phyloP scores from a whole-genome alignment of 1,140 invertebrate species.

The Macrobrachium rosenbergii region DNA sequence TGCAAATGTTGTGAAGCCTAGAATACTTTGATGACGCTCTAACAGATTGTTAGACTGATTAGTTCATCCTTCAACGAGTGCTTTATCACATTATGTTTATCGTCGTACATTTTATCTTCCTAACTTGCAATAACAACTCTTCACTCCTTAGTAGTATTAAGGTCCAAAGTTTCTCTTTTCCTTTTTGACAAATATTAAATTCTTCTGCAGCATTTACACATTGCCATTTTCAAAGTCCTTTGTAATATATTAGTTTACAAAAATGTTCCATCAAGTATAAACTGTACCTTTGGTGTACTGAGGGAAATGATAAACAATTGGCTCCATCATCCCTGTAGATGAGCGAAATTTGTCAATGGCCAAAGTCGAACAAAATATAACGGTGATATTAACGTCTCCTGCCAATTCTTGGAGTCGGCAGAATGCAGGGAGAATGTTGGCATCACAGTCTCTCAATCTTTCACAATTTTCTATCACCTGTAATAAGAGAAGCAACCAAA shows the following conservation, averaged over 20 bases:
- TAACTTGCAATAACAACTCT: too few relatives aligned
- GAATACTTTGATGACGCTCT: too few relatives aligned
- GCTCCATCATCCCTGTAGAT: constrained; percentile 80
- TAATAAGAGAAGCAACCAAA: constrained; percentile 1
- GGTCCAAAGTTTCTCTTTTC: too few relatives aligned
- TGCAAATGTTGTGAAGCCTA: too few relatives aligned
- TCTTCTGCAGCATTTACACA: not conserved
- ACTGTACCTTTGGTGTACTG: constrained; percentile 80
- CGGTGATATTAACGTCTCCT: constrained; percentile 78
- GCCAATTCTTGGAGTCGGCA: constrained; percentile 82
- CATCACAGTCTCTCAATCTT: constrained; percentile 80
- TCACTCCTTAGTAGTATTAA: too few relatives aligned
- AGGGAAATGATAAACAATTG: constrained; percentile 82
- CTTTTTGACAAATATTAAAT: too few relatives aligned
- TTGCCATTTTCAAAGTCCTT: not conserved
- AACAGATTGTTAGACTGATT: too few relatives aligned
- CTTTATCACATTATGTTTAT: too few relatives aligned
- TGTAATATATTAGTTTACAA: not conserved
- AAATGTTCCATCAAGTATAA: too few relatives aligned
- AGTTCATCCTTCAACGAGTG: too few relatives aligned
- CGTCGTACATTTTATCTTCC: too few relatives aligned
- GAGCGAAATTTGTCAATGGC: constrained; percentile 84
- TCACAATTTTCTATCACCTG: constrained; percentile 85
- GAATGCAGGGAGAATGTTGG: constrained; percentile 79
- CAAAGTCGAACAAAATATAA: constrained; percentile 83